Base-by-base conservation (phyloP, 2,888 invertebrate species). In the Eilema sororculum region DNA sequence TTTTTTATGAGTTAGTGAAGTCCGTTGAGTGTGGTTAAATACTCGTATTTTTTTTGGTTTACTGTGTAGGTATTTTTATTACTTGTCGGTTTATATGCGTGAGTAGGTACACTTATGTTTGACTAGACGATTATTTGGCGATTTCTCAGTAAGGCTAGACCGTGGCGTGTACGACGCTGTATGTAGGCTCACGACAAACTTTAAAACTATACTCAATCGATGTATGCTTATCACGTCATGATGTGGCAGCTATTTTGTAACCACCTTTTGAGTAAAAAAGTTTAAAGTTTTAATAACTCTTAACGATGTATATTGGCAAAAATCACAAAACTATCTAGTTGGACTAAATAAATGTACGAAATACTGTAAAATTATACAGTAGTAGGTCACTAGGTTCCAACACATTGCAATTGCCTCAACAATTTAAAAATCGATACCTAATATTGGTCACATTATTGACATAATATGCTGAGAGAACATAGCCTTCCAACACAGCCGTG, bases 1-100 rank as follows among this genome's bases (percentile, higher is more conserved):
- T 87, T 86, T 79, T 85, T 86, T 86, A 86, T 85, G 82, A 78
- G 75, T 80, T 88, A 88, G 87, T 86, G 86, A 84, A 69, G 87
- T 75, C 69, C 79, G 56, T 57, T 67, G 57, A 30, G 57, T 65
- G 30, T 20, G n/a, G 25, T 20, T 5, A 57, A 24, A 24, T 37
- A n/a, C n/a, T n/a, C n/a, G n/a, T n/a, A n/a, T 25, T 25, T 33
- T 58, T 25, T 6, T 37, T 20, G 33, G n/a, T 8, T 20, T 65
- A 16, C 16, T 13, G n/a, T 28, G 0, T 33, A 16, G n/a, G 2
- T 12, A 56, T 33, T 16, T 22, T 33, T 6, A 41, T 56, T 52
- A 13, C 30, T 24, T 4, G 56, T 28, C 30, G 28, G 30, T 25
- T 56, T 65, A 13, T 20, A 52, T 60, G 28, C 25, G 24, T 58